phyloP scores from a whole-genome alignment of 2,113 vertebrate genomes.

The Ammodytes marinus region DNA sequence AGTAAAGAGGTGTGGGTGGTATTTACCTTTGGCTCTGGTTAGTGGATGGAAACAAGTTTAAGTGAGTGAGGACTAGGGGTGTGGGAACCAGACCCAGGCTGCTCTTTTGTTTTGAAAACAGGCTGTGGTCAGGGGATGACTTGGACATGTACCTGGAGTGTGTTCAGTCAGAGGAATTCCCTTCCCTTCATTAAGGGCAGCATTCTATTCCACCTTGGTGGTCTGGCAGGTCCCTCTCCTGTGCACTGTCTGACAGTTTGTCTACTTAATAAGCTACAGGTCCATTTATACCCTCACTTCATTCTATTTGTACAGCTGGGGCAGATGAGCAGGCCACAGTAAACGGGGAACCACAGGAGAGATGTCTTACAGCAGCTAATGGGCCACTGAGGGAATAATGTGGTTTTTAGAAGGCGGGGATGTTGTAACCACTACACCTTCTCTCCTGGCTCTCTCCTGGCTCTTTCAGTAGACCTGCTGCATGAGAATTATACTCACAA shows the following conservation, averaged over 20 bases:
- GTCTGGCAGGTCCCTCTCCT: conserved; percentile 17
- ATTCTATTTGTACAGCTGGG: conserved; percentile 41
- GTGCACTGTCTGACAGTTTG: conserved; percentile 26
- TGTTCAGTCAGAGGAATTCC: background rate
- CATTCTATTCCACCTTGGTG: conserved; percentile 17
- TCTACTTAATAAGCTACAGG: conserved; percentile 30
- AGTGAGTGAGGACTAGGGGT: background rate
- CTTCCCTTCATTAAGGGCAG: background rate
- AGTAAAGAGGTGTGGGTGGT: conserved; percentile 5
- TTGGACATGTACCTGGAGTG: conserved; percentile 28
- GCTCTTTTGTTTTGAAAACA: conserved; percentile 25
- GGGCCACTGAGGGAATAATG: conserved; percentile 63
- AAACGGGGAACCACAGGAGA: conserved; percentile 45
- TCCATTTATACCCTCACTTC: background rate
- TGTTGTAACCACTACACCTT: conserved; percentile 36
- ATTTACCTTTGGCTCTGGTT: conserved; percentile 43
- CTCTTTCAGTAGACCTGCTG: conserved; percentile 28
- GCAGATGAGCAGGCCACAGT: conserved; percentile 45
- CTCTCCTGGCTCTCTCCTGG: conserved; percentile 14
- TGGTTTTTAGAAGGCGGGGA: conserved; percentile 42
- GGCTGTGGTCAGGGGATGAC: conserved; percentile 1
- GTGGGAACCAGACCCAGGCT: conserved; percentile 19
- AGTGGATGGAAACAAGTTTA: conserved; percentile 31
- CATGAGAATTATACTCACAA: conserved; percentile 17
- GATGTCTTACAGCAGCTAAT: conserved; percentile 61